These are phyloP conservation scores for Chondrosia reniformis DNA, from an alignment of 37 sponge, comb jelly and placozoan species.

Conservation along the genomic window DNA sequence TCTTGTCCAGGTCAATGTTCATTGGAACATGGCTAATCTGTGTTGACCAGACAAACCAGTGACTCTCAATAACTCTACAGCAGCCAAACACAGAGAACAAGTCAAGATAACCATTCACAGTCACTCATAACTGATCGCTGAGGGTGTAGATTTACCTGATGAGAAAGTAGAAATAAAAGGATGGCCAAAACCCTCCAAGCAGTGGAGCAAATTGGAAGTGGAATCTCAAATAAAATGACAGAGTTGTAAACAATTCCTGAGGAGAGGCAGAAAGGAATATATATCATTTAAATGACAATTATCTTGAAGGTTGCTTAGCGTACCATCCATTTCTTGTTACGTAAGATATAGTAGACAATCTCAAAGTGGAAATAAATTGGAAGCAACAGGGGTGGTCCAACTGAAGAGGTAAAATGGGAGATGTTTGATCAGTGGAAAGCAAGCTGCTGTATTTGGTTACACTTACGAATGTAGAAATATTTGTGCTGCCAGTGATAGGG, in stretches of 20 bases:
- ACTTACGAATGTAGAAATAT: slow-evolving; percentile 75
- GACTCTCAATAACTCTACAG: slow-evolving; percentile 70
- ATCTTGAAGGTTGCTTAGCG: not conserved
- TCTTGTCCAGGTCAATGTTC: slow-evolving; percentile 61
- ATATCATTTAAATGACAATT: not conserved
- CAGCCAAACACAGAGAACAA: not conserved
- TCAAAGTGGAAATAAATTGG: slow-evolving; percentile 82
- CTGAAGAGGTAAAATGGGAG: slow-evolving; percentile 6
- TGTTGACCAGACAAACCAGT: slow-evolving; percentile 84
- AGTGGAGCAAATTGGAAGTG: slow-evolving; percentile 46
- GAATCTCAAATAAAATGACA: slow-evolving; percentile 38
- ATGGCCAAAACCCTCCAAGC: slow-evolving; percentile 67
- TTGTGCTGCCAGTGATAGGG: slow-evolving; percentile 72
- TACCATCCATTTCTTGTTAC: slow-evolving; percentile 53
- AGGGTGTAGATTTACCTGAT: slow-evolving; percentile 26
- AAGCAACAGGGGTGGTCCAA: slow-evolving; percentile 72
- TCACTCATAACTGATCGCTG: not conserved
- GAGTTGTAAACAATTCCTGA: slow-evolving; percentile 46
- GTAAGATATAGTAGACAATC: slow-evolving; percentile 48
- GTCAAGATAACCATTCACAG: not conserved
- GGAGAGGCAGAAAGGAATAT: not conserved
- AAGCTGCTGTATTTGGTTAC: not conserved
- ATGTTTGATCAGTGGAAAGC: not conserved
- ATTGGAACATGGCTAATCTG: slow-evolving; percentile 82
- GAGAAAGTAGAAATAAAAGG: slow-evolving; percentile 55